Conservation (phyloP, 1,140 invertebrate species). For the Bombus breviceps region DNA sequence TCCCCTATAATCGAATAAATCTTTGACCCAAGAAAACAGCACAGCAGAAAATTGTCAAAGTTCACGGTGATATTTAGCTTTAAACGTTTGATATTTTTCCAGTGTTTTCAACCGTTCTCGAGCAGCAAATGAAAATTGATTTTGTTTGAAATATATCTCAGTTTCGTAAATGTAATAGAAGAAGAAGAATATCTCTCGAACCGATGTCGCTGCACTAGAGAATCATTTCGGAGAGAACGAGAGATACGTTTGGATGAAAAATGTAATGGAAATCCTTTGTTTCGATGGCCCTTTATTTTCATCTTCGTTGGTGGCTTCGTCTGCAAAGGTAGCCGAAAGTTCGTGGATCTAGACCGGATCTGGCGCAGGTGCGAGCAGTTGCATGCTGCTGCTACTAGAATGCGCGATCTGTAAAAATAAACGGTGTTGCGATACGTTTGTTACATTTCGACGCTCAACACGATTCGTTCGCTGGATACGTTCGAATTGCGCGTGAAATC, state of each 20-base stretch:
- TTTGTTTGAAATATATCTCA: not conserved
- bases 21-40: not conserved
- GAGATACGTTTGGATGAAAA: not conserved
- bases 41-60: not conserved
- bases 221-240: not conserved
- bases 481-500: not conserved
- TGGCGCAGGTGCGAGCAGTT: constrained; percentile 81
- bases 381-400: constrained; percentile 83
- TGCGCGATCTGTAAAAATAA: constrained; percentile 80
- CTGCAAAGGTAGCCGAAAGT: not conserved
- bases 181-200: not conserved
- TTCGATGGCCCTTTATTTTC: not conserved
- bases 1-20: not conserved
- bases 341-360: constrained; percentile 80
- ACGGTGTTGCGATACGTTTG: not conserved
- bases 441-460: not conserved
- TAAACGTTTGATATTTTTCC: not conserved
- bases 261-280: not conserved
- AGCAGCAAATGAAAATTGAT: not conserved
- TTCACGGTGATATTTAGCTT: not conserved
- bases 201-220: not conserved
- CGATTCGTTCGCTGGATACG: not conserved
- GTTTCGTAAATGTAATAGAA: not conserved
- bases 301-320: not conserved
- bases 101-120: not conserved